These are phyloP conservation scores for Apodemus sylvaticus DNA, from an alignment of 2,113 vertebrate species.

Conservation along the genomic window DNA sequence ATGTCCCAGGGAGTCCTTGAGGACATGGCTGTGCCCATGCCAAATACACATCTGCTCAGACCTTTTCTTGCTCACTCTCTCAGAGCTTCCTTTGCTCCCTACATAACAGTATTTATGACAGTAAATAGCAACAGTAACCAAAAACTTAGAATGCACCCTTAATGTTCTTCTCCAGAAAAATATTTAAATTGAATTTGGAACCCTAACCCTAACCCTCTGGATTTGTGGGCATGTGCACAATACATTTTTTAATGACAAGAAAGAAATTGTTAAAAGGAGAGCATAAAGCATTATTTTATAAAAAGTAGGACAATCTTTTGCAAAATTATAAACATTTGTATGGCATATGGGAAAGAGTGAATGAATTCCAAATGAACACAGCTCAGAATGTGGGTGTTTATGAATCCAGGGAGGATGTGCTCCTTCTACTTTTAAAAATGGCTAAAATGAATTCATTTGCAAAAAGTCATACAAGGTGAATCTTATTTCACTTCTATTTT, in stretches of 20 bases:
- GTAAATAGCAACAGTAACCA: neutral
- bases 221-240: neutral
- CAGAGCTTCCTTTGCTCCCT: neutral
- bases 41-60: neutral
- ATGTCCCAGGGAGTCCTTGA: neutral
- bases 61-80: neutral
- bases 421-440: neutral
- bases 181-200: neutral
- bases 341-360: neutral
- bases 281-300: neutral
- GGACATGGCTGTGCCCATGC: neutral
- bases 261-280: neutral
- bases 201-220: neutral
- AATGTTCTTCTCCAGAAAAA: constrained; percentile 8
- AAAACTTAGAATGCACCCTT: neutral
- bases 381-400: neutral
- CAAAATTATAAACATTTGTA: neutral
- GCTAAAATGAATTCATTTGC: neutral
- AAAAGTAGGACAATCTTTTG: neutral
- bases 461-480: neutral
- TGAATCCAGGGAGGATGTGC: neutral
- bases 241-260: constrained; percentile 35
- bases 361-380: neutral
- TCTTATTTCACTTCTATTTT: neutral
- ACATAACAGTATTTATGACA: neutral